Conservation (phyloP, 2,888 invertebrate species). For the Orthosia gracilis region DNA sequence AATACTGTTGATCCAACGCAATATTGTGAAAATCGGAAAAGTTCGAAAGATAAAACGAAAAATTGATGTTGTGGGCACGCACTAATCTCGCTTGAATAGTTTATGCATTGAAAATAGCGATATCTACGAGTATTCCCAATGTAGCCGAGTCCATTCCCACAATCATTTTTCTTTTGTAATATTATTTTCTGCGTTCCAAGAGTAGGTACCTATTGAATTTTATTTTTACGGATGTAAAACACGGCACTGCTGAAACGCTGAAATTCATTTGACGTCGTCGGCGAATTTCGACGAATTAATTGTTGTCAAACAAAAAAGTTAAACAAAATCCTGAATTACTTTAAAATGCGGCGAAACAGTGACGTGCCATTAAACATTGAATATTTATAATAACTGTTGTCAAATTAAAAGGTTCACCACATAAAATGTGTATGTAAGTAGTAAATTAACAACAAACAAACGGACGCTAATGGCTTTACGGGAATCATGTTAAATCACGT, state of each 20-base stretch:
- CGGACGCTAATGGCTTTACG: conserved; percentile 77
- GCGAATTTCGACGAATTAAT: conserved; percentile 43
- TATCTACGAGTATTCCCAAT: not conserved
- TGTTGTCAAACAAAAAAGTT: conserved; percentile 41
- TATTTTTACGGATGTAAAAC: conserved; percentile 19
- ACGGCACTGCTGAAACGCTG: conserved; percentile 22
- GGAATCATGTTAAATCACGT: conserved; percentile 77
- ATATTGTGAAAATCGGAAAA: conserved; percentile 19
- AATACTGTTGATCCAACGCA: conserved; percentile 39
- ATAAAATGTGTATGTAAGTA: conserved; percentile 50
- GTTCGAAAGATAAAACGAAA: conserved; percentile 14
- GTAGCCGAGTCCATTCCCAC: not conserved
- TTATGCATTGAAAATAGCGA: conserved; percentile 19
- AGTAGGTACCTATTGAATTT: conserved; percentile 13
- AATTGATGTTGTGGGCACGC: conserved; percentile 12
- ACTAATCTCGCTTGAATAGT: conserved; percentile 17
- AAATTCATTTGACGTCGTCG: conserved; percentile 41
- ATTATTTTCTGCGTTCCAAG: conserved; percentile 15
- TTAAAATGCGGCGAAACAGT: conserved; percentile 48
- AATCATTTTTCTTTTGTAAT: conserved; percentile 8
- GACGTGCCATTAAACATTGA: conserved; percentile 38
- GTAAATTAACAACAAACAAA: conserved; percentile 69
- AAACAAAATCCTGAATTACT: conserved; percentile 43
- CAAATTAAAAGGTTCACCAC: conserved; percentile 51
- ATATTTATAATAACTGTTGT: conserved; percentile 38